Evolutionary conservation across 2,113 vertebrate species (phyloP).

Genomic region (Stigmatopora argus): DNA sequence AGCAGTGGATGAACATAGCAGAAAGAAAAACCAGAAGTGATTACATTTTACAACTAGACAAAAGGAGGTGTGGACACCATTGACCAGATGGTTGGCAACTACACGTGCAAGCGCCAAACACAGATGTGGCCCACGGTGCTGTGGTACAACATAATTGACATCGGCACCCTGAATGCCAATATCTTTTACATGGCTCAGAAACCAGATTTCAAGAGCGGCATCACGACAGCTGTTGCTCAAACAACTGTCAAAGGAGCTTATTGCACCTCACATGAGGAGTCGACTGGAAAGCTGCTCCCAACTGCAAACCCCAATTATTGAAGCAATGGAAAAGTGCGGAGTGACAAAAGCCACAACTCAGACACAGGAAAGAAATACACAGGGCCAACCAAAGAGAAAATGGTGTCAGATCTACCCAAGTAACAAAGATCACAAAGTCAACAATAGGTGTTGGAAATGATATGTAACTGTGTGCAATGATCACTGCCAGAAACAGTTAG

Average conservation of each 20-base stretch:
- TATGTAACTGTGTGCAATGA: background rate
- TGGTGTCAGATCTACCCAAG: background rate
- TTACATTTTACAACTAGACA: conserved; percentile 8
- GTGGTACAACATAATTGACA: conserved; percentile 17
- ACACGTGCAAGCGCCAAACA: conserved; percentile 3
- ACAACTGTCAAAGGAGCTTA: conserved; percentile 4
- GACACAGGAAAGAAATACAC: background rate
- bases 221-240: background rate
- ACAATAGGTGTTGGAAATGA: background rate
- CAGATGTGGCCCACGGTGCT: conserved; percentile 3
- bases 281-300: background rate
- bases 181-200: conserved; percentile 13
- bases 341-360: too few relatives aligned
- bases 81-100: conserved; percentile 5
- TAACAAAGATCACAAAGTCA: background rate
- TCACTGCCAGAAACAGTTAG: background rate
- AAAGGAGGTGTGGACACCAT: conserved; percentile 3
- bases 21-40: conserved; percentile 7
- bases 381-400: background rate
- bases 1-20: too few relatives aligned
- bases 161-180: conserved; percentile 13
- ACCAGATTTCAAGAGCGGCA: background rate
- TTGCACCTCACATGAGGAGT: background rate
- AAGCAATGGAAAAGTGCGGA: background rate
- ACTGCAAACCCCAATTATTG: background rate